Evolutionary conservation across 30 jellyfish, hydroid and myxozoan genomes (phyloP).

Genomic region (Pelagia noctiluca): DNA sequence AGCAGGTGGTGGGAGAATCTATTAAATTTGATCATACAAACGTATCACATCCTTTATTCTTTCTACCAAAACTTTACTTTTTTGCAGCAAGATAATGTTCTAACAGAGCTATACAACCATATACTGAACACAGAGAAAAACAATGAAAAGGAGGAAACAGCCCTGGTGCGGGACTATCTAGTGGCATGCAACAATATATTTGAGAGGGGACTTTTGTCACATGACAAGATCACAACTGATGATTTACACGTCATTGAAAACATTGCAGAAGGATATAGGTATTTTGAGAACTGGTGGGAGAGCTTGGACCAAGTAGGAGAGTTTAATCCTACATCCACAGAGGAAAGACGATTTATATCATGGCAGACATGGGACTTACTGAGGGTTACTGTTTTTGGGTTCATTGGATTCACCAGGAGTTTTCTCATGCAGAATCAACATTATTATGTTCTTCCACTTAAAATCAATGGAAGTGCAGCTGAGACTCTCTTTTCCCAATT

Average conservation of each 20-base stretch:
- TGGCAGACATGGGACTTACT: conserved; percentile 15
- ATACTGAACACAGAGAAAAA: neutral
- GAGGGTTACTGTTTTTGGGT: conserved; percentile 3
- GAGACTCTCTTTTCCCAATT: conserved; percentile 11
- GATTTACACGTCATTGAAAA: neutral
- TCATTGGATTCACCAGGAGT: neutral
- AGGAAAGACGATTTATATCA: neutral
- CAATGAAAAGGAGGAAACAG: neutral
- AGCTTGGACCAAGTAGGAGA: neutral
- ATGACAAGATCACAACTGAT: neutral
- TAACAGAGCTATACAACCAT: neutral
- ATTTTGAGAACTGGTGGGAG: conserved; percentile 10
- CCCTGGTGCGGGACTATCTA: neutral
- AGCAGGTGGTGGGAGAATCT: no score
- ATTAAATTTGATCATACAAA: no score
- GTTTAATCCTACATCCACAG: conserved; percentile 3
- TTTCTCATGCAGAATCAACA: neutral
- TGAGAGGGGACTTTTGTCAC: conserved; percentile 4
- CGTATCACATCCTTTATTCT: no score
- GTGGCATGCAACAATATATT: neutral
- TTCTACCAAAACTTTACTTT: no score
- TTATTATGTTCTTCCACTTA: conserved; percentile 1
- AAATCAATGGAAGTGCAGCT: conserved; percentile 20
- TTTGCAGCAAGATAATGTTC: neutral
- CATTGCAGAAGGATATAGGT: neutral